These are phyloP conservation scores for Diprion similis DNA, from an alignment of 1,140 invertebrate species.

Conservation along the genomic window DNA sequence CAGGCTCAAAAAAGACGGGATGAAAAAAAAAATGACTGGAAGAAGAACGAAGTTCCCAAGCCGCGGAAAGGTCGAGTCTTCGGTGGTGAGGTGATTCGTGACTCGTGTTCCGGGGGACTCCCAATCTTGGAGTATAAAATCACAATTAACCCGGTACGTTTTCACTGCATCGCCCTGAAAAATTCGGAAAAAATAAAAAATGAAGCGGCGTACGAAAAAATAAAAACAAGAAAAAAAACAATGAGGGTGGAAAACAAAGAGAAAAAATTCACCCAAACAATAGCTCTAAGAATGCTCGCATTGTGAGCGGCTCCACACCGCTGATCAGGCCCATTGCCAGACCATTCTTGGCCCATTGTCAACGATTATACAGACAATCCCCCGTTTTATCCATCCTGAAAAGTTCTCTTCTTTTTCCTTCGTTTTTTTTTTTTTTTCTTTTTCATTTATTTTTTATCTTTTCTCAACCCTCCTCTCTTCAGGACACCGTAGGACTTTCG, in stretches of 20 bases:
- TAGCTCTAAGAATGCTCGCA: constrained; percentile 37
- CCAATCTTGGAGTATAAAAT: constrained; percentile 46
- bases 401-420: constrained; percentile 29
- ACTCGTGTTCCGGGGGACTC: not conserved
- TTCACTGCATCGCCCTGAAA: constrained; percentile 43
- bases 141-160: constrained; percentile 45
- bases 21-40: too few species aligned
- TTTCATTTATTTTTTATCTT: constrained; percentile 4
- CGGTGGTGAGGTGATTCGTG: too few species aligned
- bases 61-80: too few species aligned
- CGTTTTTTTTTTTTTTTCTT: constrained; percentile 13
- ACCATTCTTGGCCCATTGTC: constrained; percentile 41
- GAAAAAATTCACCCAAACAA: constrained; percentile 25
- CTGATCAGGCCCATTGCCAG: constrained; percentile 30
- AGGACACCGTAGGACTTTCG: constrained; percentile 20
- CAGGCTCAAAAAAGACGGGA: too few species aligned
- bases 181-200: constrained; percentile 35
- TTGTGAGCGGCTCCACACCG: constrained; percentile 28
- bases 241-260: constrained; percentile 9
- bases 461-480: constrained; percentile 8
- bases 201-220: constrained; percentile 24
- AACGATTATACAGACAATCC: constrained; percentile 43
- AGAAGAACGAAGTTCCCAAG: too few species aligned
- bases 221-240: not conserved
- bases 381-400: constrained; percentile 32